Conservation (phyloP, 2,888 invertebrate genomes). For the Oscheius sp. region DNA sequence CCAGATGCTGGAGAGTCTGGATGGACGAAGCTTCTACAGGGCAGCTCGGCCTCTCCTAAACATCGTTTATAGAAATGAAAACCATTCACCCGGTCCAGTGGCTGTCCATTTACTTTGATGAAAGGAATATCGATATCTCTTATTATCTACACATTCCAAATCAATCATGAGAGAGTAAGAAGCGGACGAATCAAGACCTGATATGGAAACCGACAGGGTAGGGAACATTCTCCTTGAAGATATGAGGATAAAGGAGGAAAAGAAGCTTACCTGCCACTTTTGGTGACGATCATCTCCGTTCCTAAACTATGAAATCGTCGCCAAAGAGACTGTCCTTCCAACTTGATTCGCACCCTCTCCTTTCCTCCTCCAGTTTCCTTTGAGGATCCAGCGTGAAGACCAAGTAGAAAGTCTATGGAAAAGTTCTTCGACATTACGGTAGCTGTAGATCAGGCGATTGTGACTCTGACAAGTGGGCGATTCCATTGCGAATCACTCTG, state of each 20-base stretch:
- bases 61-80: neutral
- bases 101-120: slow-evolving; percentile 97
- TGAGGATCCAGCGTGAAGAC: neutral
- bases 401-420: slow-evolving; percentile 25
- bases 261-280: slow-evolving; percentile 86
- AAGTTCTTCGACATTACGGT: slow-evolving; percentile 30
- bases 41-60: slow-evolving; percentile 82
- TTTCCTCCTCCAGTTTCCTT: neutral
- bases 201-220: slow-evolving; percentile 90
- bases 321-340: slow-evolving; percentile 81
- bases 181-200: slow-evolving; percentile 75
- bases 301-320: slow-evolving; percentile 87
- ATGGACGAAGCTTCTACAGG: slow-evolving; percentile 84
- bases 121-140: slow-evolving; percentile 95
- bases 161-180: slow-evolving; percentile 66
- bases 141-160: slow-evolving; percentile 81
- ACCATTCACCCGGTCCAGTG: slow-evolving; percentile 82
- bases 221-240: slow-evolving; percentile 91
- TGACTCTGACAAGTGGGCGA: slow-evolving; percentile 31
- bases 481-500: slow-evolving; percentile 25
- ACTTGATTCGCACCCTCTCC: slow-evolving; percentile 8
- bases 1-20: slow-evolving; percentile 94
- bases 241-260: neutral
- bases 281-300: slow-evolving; percentile 97
- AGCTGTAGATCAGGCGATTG: slow-evolving; percentile 19